These are phyloP conservation scores for Endomychus coccineus DNA, from an alignment of 2,888 invertebrate genomes.

Conservation along the genomic window DNA sequence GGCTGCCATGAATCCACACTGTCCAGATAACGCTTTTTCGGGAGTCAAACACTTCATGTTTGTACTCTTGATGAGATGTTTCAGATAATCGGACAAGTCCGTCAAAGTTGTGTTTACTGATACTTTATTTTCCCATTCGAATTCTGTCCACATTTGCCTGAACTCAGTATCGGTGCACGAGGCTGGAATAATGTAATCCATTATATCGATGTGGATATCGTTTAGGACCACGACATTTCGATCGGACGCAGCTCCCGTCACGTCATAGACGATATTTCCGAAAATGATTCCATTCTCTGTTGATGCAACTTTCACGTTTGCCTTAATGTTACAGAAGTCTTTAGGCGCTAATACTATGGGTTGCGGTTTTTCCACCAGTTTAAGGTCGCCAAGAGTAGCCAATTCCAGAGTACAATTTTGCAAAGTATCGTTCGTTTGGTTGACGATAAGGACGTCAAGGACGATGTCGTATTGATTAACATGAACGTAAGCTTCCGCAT, in stretches of 20 bases:
- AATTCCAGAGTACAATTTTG: constrained; percentile 97
- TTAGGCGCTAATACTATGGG: constrained; percentile 93
- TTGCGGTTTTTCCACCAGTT: constrained; percentile 95
- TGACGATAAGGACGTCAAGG: constrained; percentile 94
- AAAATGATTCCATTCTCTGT: constrained; percentile 99
- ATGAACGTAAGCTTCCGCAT: constrained; percentile 99
- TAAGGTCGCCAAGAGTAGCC: constrained; percentile 95
- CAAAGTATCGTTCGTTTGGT: constrained; percentile 95
- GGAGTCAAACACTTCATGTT: constrained; percentile 99
- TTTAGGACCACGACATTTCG: constrained; percentile 96
- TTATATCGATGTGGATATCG: constrained; percentile 99
- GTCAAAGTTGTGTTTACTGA: constrained; percentile 90
- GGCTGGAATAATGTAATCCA: constrained; percentile 98
- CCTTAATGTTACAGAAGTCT: constrained; percentile 97
- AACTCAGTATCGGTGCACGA: constrained; percentile 93
- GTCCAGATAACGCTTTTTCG: constrained; percentile 91
- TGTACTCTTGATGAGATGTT: constrained; percentile 86
- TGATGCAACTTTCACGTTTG: constrained; percentile 97
- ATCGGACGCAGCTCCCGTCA: constrained; percentile 85
- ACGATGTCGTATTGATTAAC: constrained; percentile 99
- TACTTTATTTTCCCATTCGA: constrained; percentile 99
- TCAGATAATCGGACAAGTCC: constrained; percentile 87
- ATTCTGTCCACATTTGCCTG: constrained; percentile 99
- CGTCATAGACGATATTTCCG: constrained; percentile 98
- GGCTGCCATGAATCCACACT: constrained; percentile 99